A percentile compares a stretch with the other conserved stretches of the same genome.
phyloP scores from a whole-genome alignment of 2,888 invertebrate genomes.

The Dasysyrphus albostriatus region DNA sequence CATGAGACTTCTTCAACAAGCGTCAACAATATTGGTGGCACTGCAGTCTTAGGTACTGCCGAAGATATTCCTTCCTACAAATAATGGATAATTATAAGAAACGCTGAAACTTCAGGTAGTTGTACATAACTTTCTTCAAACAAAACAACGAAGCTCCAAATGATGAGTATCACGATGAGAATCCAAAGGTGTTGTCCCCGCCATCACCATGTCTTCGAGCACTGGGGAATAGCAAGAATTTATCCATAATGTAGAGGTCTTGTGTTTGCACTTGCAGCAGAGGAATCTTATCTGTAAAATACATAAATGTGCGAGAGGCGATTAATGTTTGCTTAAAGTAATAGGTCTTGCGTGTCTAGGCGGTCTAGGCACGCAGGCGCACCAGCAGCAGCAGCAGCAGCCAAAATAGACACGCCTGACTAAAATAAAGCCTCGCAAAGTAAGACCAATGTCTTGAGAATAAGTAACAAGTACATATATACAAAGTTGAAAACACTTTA shows the following conservation, averaged over 20 bases:
- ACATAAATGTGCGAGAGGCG: slow-evolving; percentile 41
- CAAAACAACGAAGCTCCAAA: slow-evolving; percentile 50
- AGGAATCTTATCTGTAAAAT: slow-evolving; percentile 1
- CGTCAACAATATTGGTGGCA: slow-evolving; percentile 63
- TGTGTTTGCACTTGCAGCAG: slow-evolving; percentile 49
- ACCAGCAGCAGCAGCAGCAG: slow-evolving; percentile 9
- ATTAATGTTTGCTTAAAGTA: slow-evolving; percentile 63
- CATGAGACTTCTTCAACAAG: slow-evolving; percentile 46
- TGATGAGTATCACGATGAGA: slow-evolving; percentile 18
- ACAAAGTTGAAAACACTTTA: slow-evolving; percentile 34
- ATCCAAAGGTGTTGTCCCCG: slow-evolving; percentile 12
- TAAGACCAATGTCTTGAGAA: slow-evolving; percentile 33
- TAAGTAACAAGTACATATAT: slow-evolving; percentile 12
- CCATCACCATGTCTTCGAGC: background rate
- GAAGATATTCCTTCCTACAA: slow-evolving; percentile 65
- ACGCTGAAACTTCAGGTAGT: slow-evolving; percentile 48
- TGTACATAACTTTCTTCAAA: slow-evolving; percentile 62
- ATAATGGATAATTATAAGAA: slow-evolving; percentile 65
- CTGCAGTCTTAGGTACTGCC: slow-evolving; percentile 13
- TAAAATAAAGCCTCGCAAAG: slow-evolving; percentile 33
- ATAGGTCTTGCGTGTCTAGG: slow-evolving; percentile 56
- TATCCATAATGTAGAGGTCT: slow-evolving; percentile 17
- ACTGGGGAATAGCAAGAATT: slow-evolving; percentile 28
- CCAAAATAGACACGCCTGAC: slow-evolving; percentile 52
- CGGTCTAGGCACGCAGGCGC: slow-evolving; percentile 46